These are phyloP conservation scores for Agelaius tricolor DNA, from an alignment of 2,113 vertebrate species.

Conservation along the genomic window DNA sequence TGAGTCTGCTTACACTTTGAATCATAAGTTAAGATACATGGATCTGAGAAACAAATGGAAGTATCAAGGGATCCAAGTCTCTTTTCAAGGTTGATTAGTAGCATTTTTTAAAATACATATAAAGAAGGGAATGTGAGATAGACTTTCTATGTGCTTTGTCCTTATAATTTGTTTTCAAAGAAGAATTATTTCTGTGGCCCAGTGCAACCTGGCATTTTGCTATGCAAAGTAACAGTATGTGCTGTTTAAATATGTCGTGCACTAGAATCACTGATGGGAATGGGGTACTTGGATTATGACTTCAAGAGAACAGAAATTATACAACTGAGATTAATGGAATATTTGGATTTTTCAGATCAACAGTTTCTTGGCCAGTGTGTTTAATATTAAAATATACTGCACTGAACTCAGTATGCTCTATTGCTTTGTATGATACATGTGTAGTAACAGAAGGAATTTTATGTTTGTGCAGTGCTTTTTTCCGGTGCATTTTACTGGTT, in stretches of 20 bases:
- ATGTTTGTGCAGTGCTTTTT: neutral
- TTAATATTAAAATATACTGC: neutral
- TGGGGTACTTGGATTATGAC: neutral
- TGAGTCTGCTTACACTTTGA: neutral
- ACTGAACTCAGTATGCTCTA: neutral
- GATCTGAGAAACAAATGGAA: neutral
- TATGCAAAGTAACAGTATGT: neutral
- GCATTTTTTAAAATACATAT: neutral
- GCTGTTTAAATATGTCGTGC: neutral
- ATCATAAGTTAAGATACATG: neutral
- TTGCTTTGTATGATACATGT: neutral
- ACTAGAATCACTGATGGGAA: neutral
- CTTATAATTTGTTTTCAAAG: neutral
- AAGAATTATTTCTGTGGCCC: neutral
- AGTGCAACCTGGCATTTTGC: neutral
- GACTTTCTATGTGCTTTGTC: neutral
- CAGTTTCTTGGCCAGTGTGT: neutral
- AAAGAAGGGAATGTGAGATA: neutral
- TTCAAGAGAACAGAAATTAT: neutral
- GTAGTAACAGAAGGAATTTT: neutral
- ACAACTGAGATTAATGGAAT: neutral
- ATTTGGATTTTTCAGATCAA: neutral
- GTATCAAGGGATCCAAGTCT: neutral
- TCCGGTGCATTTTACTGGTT: neutral
- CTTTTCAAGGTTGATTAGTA: neutral